Conservation (phyloP, 2,888 invertebrate genomes). For the Euclidia mi region DNA sequence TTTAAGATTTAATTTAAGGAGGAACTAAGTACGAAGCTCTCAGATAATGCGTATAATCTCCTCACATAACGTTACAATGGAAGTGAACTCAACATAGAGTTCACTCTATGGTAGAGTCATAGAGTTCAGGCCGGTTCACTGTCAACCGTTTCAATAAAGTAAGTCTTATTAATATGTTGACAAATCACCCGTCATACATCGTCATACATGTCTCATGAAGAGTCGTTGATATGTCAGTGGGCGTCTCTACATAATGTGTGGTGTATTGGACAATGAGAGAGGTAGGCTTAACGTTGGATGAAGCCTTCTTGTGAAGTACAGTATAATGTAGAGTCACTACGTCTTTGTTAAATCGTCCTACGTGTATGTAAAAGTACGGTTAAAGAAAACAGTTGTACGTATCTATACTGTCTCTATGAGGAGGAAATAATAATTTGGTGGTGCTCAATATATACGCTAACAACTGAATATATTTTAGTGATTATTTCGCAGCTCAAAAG, state of each 20-base stretch:
- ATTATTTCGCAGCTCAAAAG: too few species aligned
- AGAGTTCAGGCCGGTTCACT: constrained; percentile 36
- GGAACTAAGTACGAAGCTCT: constrained; percentile 9
- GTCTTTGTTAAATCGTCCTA: too few species aligned
- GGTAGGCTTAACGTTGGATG: constrained; percentile 6
- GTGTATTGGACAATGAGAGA: constrained; percentile 4
- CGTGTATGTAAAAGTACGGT: too few species aligned
- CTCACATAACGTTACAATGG: constrained; percentile 16
- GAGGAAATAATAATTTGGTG: too few species aligned
- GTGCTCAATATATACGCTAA: too few species aligned
- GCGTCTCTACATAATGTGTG: constrained; percentile 11
- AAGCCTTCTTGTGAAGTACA: too few species aligned
- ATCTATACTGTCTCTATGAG: too few species aligned
- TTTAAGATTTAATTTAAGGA: too few species aligned
- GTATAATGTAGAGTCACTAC: too few species aligned
- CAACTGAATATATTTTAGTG: too few species aligned
- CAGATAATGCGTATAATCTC: constrained; percentile 32
- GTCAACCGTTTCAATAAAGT: constrained; percentile 39
- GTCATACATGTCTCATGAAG: constrained; percentile 16
- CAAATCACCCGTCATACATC: constrained; percentile 28
- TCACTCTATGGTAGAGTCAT: too few species aligned
- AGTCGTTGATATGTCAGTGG: constrained; percentile 5
- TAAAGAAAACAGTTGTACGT: too few species aligned
- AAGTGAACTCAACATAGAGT: constrained; percentile 28
- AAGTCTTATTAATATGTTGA: constrained; percentile 47